Conservation (phyloP, 2,113 vertebrate species). For the Catharus bicknelli region DNA sequence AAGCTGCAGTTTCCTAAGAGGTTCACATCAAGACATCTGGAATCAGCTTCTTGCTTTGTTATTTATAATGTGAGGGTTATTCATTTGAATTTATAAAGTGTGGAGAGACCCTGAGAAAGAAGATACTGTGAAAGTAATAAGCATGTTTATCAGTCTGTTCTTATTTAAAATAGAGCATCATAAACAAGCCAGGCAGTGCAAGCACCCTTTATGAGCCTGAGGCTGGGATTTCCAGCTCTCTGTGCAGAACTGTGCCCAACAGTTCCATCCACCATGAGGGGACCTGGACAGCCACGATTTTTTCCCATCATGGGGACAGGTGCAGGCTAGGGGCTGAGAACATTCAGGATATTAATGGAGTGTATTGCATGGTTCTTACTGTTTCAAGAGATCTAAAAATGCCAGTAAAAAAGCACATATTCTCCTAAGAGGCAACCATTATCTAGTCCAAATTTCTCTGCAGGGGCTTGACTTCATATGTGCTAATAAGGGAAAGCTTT, state of each 20-base stretch:
- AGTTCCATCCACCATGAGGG: not conserved
- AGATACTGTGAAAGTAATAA: not conserved
- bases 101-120: not conserved
- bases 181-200: not conserved
- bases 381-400: not conserved
- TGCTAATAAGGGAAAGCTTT: not conserved
- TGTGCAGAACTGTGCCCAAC: not conserved
- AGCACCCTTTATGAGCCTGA: not conserved
- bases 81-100: not conserved
- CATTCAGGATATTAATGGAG: no score
- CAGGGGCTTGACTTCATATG: not conserved
- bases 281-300: not conserved
- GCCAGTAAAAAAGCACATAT: not conserved
- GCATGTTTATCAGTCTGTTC: not conserved
- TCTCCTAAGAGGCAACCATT: not conserved
- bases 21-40: not conserved
- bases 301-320: not conserved
- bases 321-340: not conserved
- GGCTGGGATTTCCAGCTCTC: not conserved
- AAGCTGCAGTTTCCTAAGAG: not conserved
- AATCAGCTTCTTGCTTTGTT: not conserved
- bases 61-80: not conserved
- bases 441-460: not conserved
- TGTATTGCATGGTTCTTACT: accelerated
- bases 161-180: not conserved